phyloP scores from a whole-genome alignment of 2,113 vertebrate species.

The Alexandromys fortis region DNA sequence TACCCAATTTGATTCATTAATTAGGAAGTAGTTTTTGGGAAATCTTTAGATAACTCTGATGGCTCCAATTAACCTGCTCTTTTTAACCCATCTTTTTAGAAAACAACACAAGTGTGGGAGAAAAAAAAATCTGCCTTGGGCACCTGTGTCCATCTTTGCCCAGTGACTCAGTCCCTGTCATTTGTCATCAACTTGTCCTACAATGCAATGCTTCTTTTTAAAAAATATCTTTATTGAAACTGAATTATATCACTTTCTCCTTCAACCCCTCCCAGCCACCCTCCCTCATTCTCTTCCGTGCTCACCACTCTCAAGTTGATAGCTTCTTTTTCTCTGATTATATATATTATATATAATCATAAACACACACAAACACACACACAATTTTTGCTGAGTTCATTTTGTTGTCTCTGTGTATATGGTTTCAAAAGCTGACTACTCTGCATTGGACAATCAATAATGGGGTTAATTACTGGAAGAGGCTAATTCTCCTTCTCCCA shows the following conservation, averaged over 20 bases:
- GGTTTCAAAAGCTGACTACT: neutral
- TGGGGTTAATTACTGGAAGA: neutral
- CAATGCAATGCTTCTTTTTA: neutral
- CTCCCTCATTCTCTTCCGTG: neutral
- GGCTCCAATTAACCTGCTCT: neutral
- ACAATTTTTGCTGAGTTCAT: neutral
- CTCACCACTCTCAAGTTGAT: neutral
- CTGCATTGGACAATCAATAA: neutral
- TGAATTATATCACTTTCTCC: neutral
- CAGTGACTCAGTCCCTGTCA: neutral
- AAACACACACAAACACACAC: neutral
- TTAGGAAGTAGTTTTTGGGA: neutral
- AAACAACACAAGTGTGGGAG: neutral
- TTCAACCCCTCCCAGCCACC: neutral
- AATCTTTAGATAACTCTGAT: neutral
- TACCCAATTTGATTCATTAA: slow-evolving; percentile 7
- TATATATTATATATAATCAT: neutral
- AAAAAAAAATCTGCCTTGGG: neutral
- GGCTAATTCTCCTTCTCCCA: neutral
- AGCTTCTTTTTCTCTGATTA: neutral
- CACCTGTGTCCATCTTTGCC: neutral
- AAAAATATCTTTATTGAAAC: neutral
- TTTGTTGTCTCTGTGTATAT: neutral
- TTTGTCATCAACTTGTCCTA: neutral
- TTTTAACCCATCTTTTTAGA: neutral